phyloP scores from a whole-genome alignment of 2,113 vertebrate species.

The Carettochelys insculpta region DNA sequence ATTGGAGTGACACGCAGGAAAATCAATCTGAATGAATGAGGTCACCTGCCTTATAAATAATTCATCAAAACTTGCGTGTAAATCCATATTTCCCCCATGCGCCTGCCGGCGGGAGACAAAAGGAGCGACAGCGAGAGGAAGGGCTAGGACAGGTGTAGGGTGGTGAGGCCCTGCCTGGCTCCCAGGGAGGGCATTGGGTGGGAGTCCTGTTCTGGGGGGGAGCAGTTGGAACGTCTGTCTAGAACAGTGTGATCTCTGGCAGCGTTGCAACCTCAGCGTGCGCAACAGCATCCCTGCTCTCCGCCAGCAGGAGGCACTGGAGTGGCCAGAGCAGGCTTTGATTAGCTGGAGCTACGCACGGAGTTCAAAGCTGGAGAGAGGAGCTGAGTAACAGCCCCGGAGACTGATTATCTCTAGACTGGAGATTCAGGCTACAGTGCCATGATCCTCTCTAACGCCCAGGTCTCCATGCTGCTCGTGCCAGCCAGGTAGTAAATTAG shows the following conservation, averaged over 20 bases:
- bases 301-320: neutral
- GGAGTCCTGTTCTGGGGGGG: neutral
- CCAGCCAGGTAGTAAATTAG: neutral
- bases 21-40: conserved; percentile 74
- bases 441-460: neutral
- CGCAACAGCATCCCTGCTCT: too few relatives aligned
- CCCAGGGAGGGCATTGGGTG: too few relatives aligned
- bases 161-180: neutral
- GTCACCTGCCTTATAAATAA: conserved; percentile 67
- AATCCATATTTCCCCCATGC: neutral
- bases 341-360: neutral
- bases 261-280: neutral
- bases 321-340: neutral
- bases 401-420: too few relatives aligned
- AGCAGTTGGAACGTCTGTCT: neutral
- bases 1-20: conserved; percentile 59
- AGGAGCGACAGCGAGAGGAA: neutral
- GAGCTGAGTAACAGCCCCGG: neutral
- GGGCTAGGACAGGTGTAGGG: neutral
- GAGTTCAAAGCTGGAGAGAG: neutral
- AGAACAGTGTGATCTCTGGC: neutral
- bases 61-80: neutral
- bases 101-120: neutral
- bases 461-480: neutral
- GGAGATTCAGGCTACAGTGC: too few relatives aligned